Evolutionary conservation across 2,113 vertebrate genomes (phyloP), one percentile per base, ranked within the genome.

Genomic region (Isurus oxyrinchus): DNA sequence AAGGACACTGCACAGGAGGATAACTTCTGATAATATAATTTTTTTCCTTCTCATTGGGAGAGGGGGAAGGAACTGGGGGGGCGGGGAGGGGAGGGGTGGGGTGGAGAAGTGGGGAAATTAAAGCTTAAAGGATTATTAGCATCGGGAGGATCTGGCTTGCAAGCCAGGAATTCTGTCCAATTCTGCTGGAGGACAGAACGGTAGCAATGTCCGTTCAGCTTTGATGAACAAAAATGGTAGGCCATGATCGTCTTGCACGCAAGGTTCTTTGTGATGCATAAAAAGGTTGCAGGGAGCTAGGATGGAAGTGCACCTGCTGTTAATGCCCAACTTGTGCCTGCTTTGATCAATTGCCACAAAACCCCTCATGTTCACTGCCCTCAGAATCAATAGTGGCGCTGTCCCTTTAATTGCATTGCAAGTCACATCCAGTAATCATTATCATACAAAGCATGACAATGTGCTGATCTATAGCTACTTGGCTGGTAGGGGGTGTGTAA

Each of bases 201-300:
- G 40, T 49, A 23, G 19, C 40, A 44, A 6, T 84, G 40, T 84
- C 40, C 81, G 49, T 84, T 84, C 16, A 44, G 19, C 16, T 5
- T 21, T 84, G 40, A 84, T 5, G 14, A 16, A 81, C 11, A 81
- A 44, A 31, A 84, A 19, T 14, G 31, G 25, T 87, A 67, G 96
- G 96, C 96, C 40, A 96, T 86, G 97, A 40, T 0, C 1, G n/a
- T 21, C 21, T 96, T 96, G 35, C 25, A 97, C n/a, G 96, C 96
- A 96, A 84, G 79, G 19, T 44, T 40, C 79, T 40, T 84, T 44
- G 27, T 81, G 35, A 40, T 10, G 14, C 40, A 81, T 81, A 40
- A 2, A 81, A 40, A 40, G 67, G 6, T 69, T 4, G 14, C 67
- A 49, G 67, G 79, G 7, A 7, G 31, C 72, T 35, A 7, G 27